Base-by-base conservation (phyloP, 2,888 invertebrate species). In the Muscina levida region DNA sequence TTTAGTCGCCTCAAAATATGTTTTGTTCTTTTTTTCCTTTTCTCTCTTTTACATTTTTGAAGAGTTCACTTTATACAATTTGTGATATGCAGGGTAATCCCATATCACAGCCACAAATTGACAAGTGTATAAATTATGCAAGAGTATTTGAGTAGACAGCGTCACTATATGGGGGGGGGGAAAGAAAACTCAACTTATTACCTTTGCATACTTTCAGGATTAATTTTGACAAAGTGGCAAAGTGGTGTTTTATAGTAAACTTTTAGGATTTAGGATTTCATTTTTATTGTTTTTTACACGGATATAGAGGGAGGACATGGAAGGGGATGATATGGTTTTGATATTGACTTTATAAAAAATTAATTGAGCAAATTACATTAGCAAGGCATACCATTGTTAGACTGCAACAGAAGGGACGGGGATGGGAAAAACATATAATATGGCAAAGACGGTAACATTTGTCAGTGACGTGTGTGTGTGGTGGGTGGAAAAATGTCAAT, bases 51-150 rank as follows among this genome's bases (percentile, higher is more conserved):
- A 31, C 1, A 46, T 46, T 24, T 13, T 62, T 39, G 11, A 37
- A 53, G 62, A 44, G n/a, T n/a, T n/a, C n/a, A n/a, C n/a, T n/a
- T n/a, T n/a, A n/a, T n/a, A n/a, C n/a, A n/a, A n/a, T n/a, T n/a
- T n/a, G n/a, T n/a, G n/a, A n/a, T n/a, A n/a, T n/a, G n/a, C n/a
- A n/a, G n/a, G n/a, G n/a, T n/a, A n/a, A n/a, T n/a, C n/a, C n/a
- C n/a, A n/a, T n/a, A n/a, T n/a, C 26, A 56, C 26, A 59, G 39
- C 5, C 57, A 46, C 42, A 44, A 62, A 67, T 37, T 73, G 72
- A 56, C 44, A 77, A 37, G 31, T 31, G 15, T 31, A 78, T 67
- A 74, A 79, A 74, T 74, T 59, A 71, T 66, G 19, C 26, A 37
- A 65, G 44, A 10, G 37, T n/a, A 31, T 2, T 15, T 26, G 57